Percentiles rank a stretch among this genome's conserved stretches.
Conservation (phyloP, 1,140 invertebrate species). For the Camponotus pennsylvanicus region DNA sequence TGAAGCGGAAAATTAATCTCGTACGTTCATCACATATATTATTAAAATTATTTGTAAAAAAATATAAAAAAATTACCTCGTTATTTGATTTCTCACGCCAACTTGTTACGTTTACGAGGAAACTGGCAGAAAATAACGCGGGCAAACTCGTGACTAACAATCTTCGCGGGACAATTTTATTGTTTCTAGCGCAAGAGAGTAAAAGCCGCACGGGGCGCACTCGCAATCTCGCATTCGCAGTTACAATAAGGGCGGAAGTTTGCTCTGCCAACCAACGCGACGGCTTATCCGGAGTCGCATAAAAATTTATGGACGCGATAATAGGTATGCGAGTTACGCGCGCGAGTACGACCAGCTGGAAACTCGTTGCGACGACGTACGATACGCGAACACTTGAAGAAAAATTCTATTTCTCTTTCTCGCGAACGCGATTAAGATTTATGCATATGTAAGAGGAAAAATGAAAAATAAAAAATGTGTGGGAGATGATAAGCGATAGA, state of each 20-base stretch:
- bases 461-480: neutral
- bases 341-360: constrained; percentile 34
- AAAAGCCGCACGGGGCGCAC: neutral
- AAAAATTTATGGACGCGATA: constrained; percentile 56
- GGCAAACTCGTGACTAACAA: constrained; percentile 8
- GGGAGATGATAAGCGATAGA: neutral
- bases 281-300: constrained; percentile 49
- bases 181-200: constrained; percentile 13
- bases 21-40: neutral
- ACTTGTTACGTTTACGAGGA: neutral
- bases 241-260: constrained; percentile 52
- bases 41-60: neutral
- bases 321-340: constrained; percentile 54
- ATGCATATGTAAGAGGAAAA: neutral
- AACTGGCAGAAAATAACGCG: constrained; percentile 1
- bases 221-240: constrained; percentile 40
- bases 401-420: constrained; percentile 29
- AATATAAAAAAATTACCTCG: neutral
- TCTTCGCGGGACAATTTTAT: constrained; percentile 34
- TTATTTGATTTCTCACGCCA: neutral
- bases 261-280: constrained; percentile 40
- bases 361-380: constrained; percentile 31
- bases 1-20: neutral
- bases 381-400: constrained; percentile 4
- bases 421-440: constrained; percentile 31